Base-by-base conservation (phyloP, 2,888 invertebrate genomes). In the Hedychridium roseum region DNA sequence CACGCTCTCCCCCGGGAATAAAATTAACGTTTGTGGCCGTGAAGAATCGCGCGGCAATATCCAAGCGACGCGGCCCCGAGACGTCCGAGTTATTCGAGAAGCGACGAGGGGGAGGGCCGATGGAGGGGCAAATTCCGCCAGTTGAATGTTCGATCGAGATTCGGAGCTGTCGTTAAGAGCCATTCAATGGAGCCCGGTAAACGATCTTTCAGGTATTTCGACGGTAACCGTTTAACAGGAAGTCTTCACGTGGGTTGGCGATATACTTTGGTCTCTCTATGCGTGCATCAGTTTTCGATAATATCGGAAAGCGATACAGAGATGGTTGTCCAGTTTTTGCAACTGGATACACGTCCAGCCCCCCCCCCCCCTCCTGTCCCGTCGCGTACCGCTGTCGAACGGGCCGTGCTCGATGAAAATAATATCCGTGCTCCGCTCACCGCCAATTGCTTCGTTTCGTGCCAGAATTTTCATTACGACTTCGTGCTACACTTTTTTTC, bases 41-140 rank as follows among this genome's bases (percentile, higher is more conserved):
- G 61, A 61, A 62, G 63, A 61, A 62, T 62, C 47, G 59, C 56
- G 55, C 55, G 63, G 58, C 61, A 57, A 61, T 62, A 55, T 55
- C 41, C 55, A 48, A 36, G 21, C 44, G 48, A 45, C 46, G 38
- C 48, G 26, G 43, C 54, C 20, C 34, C 43, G 40, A 37, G 45
- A 56, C 63, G 53, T 55, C 59, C 63, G 59, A 61, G 63, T 61
- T 63, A 61, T 61, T 52, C 7, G 15, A 9, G n/a, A n/a, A n/a
- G n/a, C n/a, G n/a, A n/a, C n/a, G n/a, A n/a, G n/a, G n/a, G n/a
- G n/a, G n/a, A n/a, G n/a, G n/a, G n/a, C n/a, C n/a, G n/a, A n/a
- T n/a, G n/a, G n/a, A n/a, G n/a, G n/a, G n/a, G n/a, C n/a, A n/a
- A n/a, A n/a, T n/a, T n/a, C n/a, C n/a, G n/a, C n/a, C n/a, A n/a